Percentiles rank a stretch among this genome's conserved stretches.
Conservation (phyloP, 30 jellyfish, hydroid and myxozoan genomes). For the Hydractinia symbiolongicarpus region DNA sequence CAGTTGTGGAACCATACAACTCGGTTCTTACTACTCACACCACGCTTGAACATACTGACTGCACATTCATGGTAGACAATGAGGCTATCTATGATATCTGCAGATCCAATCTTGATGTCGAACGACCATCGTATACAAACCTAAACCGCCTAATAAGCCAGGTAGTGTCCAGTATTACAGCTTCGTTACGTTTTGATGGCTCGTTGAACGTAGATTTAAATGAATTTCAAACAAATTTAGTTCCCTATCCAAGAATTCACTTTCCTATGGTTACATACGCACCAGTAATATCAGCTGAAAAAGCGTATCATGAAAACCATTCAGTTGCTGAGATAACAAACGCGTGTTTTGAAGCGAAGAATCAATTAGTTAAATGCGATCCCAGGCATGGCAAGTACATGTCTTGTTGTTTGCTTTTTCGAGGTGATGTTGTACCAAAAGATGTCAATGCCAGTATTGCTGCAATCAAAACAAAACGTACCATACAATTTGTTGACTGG, state of each 20-base stretch:
- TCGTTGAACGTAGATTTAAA: slow-evolving; percentile 83
- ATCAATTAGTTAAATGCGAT: slow-evolving; percentile 94
- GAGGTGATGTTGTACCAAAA: slow-evolving; percentile 94
- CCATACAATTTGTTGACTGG: slow-evolving; percentile 89
- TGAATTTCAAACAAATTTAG: slow-evolving; percentile 88
- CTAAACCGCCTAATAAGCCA: slow-evolving; percentile 86
- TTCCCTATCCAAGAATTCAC: slow-evolving; percentile 92
- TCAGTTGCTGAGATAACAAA: slow-evolving; percentile 71
- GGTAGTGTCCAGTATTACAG: slow-evolving; percentile 90
- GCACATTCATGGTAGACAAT: slow-evolving; percentile 25
- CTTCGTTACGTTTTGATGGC: slow-evolving; percentile 89
- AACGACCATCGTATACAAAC: slow-evolving; percentile 77
- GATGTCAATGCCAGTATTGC: slow-evolving; percentile 89
- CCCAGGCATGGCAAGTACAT: slow-evolving; percentile 87
- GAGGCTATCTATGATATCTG: slow-evolving; percentile 31
- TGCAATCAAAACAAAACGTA: slow-evolving; percentile 55
- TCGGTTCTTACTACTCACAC: slow-evolving; percentile 37
- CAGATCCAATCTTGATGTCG: slow-evolving; percentile 79
- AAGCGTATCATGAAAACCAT: slow-evolving; percentile 76
- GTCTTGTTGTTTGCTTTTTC: slow-evolving; percentile 80
- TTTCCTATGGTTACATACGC: slow-evolving; percentile 90
- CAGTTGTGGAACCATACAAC: slow-evolving; percentile 41
- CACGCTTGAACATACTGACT: slow-evolving; percentile 33
- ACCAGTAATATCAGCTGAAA: slow-evolving; percentile 82
- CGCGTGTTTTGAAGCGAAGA: slow-evolving; percentile 75